phyloP scores from a whole-genome alignment of 2,113 vertebrate genomes.

The Manacus vitellinus region DNA sequence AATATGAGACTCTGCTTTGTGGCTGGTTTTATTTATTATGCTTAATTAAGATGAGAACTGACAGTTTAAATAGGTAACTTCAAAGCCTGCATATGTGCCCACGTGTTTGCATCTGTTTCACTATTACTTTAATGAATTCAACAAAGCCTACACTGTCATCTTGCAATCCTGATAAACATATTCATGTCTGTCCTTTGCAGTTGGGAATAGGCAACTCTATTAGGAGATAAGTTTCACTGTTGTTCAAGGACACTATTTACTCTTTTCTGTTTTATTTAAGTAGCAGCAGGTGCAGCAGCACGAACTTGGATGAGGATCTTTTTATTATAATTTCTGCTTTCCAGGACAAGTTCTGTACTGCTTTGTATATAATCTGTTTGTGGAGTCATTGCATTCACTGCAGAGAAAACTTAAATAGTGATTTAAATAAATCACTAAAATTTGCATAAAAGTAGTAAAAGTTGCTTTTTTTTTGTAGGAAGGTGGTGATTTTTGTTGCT shows the following conservation, averaged over 20 bases:
- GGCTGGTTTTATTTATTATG: not conserved
- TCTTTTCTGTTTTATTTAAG: not conserved
- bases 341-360: not conserved
- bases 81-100: not conserved
- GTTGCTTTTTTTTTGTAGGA: rapidly evolving
- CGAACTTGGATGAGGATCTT: not conserved
- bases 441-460: not conserved
- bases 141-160: not conserved
- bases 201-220: not conserved
- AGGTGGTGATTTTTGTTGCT: rapidly evolving
- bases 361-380: not conserved
- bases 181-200: not conserved
- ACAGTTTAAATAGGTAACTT: not conserved
- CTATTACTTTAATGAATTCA: not conserved
- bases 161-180: not conserved
- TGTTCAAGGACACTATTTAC: not conserved
- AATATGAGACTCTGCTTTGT: not conserved
- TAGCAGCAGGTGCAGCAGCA: not conserved
- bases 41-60: not conserved
- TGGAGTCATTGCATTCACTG: not conserved
- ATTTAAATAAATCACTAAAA: not conserved
- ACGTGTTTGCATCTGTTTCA: not conserved
- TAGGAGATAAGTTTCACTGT: not conserved
- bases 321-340: not conserved
- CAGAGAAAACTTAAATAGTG: not conserved